Conservation (phyloP, 2,888 invertebrate species). For the Sialis lutaria region DNA sequence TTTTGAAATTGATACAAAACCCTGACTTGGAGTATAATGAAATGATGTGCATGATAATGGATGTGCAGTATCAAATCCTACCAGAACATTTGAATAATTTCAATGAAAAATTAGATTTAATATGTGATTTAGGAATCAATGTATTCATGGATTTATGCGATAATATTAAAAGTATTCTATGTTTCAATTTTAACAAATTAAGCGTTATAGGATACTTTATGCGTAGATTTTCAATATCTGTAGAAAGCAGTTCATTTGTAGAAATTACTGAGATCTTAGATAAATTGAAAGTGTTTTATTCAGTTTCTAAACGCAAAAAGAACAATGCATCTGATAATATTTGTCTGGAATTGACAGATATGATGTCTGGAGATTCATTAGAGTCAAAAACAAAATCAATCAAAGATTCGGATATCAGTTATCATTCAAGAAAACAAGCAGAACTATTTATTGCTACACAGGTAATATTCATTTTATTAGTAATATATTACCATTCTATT, state of each 20-base stretch:
- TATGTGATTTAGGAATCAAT: constrained; percentile 35
- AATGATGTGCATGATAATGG: constrained; percentile 42
- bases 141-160: constrained; percentile 49
- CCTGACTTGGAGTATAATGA: constrained; percentile 61
- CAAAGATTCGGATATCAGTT: constrained; percentile 35
- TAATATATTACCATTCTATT: too few species aligned
- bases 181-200: constrained; percentile 17
- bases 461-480: constrained; percentile 7
- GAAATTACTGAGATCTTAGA: constrained; percentile 61
- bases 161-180: constrained; percentile 6
- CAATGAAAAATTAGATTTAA: constrained; percentile 35
- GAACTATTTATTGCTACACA: constrained; percentile 80
- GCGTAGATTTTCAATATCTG: constrained; percentile 59
- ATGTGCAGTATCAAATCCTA: constrained; percentile 38
- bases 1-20: constrained; percentile 65
- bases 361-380: background rate
- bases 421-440: constrained; percentile 77
- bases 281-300: constrained; percentile 52
- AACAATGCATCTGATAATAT: background rate
- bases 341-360: constrained; percentile 1
- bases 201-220: constrained; percentile 57
- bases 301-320: constrained; percentile 12
- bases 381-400: too few species aligned
- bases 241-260: constrained; percentile 71
- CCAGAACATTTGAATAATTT: constrained; percentile 39